Evolutionary conservation across 2,888 invertebrate genomes (phyloP).

Genomic region (Osmoderma eremita): DNA sequence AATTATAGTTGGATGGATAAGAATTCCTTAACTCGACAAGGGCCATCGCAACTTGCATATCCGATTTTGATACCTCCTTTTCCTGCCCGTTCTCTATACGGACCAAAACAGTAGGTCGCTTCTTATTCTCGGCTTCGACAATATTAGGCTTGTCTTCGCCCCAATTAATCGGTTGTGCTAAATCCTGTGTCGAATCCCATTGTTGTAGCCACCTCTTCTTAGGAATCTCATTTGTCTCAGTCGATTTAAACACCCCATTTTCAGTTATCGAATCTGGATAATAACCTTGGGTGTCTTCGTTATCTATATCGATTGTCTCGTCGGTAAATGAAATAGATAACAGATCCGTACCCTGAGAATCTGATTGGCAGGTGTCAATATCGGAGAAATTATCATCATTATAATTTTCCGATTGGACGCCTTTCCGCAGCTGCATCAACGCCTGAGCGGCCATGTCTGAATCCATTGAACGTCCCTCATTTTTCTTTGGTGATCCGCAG

Average conservation of each 20-base stretch:
- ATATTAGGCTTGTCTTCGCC: conserved; percentile 54
- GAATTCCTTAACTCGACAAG: conserved; percentile 68
- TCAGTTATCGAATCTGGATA: conserved; percentile 32
- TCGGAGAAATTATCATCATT: conserved; percentile 33
- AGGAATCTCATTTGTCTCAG: conserved; percentile 59
- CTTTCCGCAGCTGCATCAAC: conserved; percentile 36
- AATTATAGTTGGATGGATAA: conserved; percentile 43
- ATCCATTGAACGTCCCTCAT: conserved; percentile 16
- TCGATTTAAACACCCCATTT: conserved; percentile 7
- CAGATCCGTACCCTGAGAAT: conserved; percentile 36
- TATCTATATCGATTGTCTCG: conserved; percentile 27
- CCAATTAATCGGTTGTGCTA: conserved; percentile 68
- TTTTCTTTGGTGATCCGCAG: conserved; percentile 26
- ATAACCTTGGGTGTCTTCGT: conserved; percentile 21
- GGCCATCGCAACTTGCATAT: conserved; percentile 72
- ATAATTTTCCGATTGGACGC: conserved; percentile 17
- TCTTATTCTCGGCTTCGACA: conserved; percentile 62
- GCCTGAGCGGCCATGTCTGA: conserved; percentile 41
- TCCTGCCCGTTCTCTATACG: conserved; percentile 56
- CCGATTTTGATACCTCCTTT: conserved; percentile 58
- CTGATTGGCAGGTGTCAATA: conserved; percentile 32
- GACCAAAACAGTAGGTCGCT: conserved; percentile 68
- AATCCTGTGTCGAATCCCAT: conserved; percentile 61
- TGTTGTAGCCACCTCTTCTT: conserved; percentile 70
- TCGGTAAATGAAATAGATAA: conserved; percentile 26